Conservation (phyloP, 1,140 invertebrate species). For the Lasaia peninsularis region DNA sequence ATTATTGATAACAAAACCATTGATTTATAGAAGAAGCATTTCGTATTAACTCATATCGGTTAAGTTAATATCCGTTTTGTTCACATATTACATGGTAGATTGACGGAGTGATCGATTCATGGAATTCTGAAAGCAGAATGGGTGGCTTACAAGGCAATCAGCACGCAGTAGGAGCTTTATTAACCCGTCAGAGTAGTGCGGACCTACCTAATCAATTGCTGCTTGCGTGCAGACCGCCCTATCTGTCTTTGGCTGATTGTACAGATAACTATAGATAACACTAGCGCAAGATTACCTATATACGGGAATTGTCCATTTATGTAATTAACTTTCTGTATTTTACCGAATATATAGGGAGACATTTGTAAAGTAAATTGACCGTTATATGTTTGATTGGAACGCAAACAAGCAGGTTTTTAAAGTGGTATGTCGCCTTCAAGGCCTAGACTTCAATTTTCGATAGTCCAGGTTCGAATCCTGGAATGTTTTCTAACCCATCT, state of each 20-base stretch:
- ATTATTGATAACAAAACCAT: too few relatives aligned
- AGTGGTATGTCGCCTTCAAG: too few relatives aligned
- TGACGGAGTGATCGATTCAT: slow-evolving; percentile 50
- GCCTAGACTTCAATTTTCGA: too few relatives aligned
- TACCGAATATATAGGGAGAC: not conserved
- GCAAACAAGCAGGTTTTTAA: too few relatives aligned
- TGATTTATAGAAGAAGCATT: not conserved
- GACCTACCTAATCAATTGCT: slow-evolving; percentile 68
- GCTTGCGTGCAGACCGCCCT: slow-evolving; percentile 68
- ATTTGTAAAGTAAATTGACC: too few relatives aligned
- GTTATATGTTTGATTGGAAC: too few relatives aligned
- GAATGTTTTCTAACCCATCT: too few relatives aligned
- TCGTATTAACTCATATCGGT: slow-evolving; percentile 1
- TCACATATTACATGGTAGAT: slow-evolving; percentile 25
- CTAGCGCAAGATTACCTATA: slow-evolving; percentile 61
- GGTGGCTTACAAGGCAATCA: slow-evolving; percentile 68
- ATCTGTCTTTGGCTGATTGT: slow-evolving; percentile 69
- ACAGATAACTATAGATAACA: slow-evolving; percentile 49
- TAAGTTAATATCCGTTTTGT: slow-evolving; percentile 12
- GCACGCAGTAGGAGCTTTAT: slow-evolving; percentile 61
- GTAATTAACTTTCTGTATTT: slow-evolving; percentile 46
- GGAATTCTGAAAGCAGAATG: slow-evolving; percentile 53
- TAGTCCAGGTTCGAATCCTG: too few relatives aligned
- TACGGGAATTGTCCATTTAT: slow-evolving; percentile 63
- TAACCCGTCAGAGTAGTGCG: slow-evolving; percentile 64